A percentile compares a stretch with the other conserved stretches of the same genome.
These are phyloP conservation scores for Alectoris magna DNA, from an alignment of 2,797 vertebrate genomes.

Conservation along the genomic window DNA sequence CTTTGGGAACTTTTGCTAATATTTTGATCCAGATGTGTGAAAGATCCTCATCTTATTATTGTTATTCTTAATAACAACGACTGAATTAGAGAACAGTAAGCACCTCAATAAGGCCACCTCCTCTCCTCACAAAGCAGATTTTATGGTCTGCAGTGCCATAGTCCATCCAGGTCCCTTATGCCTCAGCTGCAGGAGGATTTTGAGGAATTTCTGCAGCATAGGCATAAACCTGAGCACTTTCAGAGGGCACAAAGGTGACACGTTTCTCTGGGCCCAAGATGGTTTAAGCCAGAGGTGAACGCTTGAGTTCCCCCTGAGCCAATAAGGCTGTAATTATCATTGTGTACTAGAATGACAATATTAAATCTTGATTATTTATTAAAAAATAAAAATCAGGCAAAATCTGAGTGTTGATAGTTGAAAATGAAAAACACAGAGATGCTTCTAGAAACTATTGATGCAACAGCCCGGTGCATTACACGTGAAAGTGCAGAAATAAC, in stretches of 20 bases:
- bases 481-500: neutral
- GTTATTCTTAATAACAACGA: neutral
- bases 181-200: neutral
- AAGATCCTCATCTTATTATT: neutral
- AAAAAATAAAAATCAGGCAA: neutral
- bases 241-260: neutral
- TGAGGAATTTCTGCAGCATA: neutral
- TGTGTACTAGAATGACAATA: neutral
- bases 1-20: neutral
- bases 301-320: neutral
- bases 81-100: neutral
- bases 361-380: neutral
- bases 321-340: neutral
- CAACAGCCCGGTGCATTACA: neutral
- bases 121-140: neutral
- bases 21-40: neutral
- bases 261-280: neutral
- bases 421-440: neutral
- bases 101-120: neutral
- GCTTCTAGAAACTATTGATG: neutral
- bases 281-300: neutral
- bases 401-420: neutral
- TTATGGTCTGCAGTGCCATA: neutral
- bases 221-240: neutral
- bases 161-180: neutral